Base-by-base conservation (phyloP, 1,140 invertebrate genomes). In the Triops longicaudatus region DNA sequence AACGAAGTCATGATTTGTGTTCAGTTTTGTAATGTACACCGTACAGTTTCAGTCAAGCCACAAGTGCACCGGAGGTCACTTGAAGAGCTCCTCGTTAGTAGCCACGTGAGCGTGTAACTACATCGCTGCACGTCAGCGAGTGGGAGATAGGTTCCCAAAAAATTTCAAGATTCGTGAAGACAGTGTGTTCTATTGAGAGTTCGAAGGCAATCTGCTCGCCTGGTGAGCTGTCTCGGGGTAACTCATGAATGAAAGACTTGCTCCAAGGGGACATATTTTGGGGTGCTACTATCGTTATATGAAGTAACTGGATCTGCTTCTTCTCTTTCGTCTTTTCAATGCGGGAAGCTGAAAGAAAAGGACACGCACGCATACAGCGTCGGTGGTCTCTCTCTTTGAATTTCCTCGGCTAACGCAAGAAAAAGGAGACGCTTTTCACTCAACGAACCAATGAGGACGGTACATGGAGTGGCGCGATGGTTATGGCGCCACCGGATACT, bases 401-500 rank as follows among this genome's bases (percentile, higher is more conserved):
- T 63, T 63, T 63, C 50, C 50, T 22, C 50, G 50, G 50, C 10
- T 63, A 63, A 63, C 22, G 50, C 50, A 2, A 63, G 50, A 63
- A 63, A 63, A 63, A 63, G 50, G 50, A 63, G 50, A 63, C 50
- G 50, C 17, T 9, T 17, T 22, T n/a, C 50, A 63, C 14, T 17
- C 50, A 63, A 17, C 22, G 50, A 63, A 63, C 50, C 50, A 63
- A 63, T 63, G 50, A 63, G 50, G 50, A 63, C 50, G 14, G 50
- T 63, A 63, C 50, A 17, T 63, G 50, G 50, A 63, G 50, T 63
- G 50, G 50, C 50, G 50, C 50, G 50, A 63, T 63, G 50, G 50
- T 63, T 63, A 22, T 63, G 50, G 50, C 50, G 50, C 50, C 50
- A 63, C 50, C 50, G 50, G 50, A 63, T n/a, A 63, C 50, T 63